Evolutionary conservation across 2,113 vertebrate genomes (phyloP).

Genomic region (Gobiocypris rarus): DNA sequence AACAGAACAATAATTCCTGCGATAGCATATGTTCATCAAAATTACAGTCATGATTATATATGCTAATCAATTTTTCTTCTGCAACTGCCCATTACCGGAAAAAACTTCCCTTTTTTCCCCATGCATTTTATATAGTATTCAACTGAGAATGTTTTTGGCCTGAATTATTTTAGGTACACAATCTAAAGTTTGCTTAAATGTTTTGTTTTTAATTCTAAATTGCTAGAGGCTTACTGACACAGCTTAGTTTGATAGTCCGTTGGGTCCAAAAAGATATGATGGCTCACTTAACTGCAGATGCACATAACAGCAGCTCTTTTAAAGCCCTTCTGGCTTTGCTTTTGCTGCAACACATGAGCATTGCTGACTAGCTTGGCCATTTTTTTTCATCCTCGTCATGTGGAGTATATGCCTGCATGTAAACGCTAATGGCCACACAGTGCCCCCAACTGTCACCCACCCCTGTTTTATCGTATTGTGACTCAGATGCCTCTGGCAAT

Average conservation of each 20-base stretch:
- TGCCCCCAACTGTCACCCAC: conserved; percentile 31
- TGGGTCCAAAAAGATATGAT: conserved; percentile 55
- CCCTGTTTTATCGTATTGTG: conserved; percentile 22
- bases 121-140: neutral
- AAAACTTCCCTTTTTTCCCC: no score
- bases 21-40: no score
- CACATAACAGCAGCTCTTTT: conserved; percentile 32
- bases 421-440: conserved; percentile 29
- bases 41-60: no score
- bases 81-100: neutral
- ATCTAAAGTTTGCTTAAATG: conserved; percentile 39
- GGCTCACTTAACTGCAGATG: conserved; percentile 57
- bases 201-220: conserved; percentile 50
- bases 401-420: neutral
- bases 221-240: conserved; percentile 55
- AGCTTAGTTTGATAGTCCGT: conserved; percentile 42
- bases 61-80: no score
- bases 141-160: neutral
- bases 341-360: conserved; percentile 8
- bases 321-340: conserved; percentile 37
- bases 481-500: conserved; percentile 11
- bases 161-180: neutral
- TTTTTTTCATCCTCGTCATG: conserved; percentile 46
- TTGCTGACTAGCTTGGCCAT: conserved; percentile 48
- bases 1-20: no score